Base-by-base conservation (phyloP, 2,797 vertebrate species). In the Ambastaia sidthimunki region DNA sequence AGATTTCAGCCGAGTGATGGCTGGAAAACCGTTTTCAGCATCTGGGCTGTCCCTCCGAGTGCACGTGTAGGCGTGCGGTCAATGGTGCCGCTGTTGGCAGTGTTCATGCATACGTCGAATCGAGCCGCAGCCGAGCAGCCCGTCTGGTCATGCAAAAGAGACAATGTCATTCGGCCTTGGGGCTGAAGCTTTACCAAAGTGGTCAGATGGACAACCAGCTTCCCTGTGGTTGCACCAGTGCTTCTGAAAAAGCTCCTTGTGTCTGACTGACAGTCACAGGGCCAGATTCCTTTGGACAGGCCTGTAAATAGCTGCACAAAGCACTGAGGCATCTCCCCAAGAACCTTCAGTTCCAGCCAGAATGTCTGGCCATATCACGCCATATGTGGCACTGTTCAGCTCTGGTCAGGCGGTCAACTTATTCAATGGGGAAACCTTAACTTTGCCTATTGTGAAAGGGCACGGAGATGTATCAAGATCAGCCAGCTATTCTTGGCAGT, bases 161-260 rank as follows among this genome's bases (percentile, higher is more conserved):
- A 92, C 91, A 90, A 90, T 93, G 92, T 93, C 93, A 91, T 88
- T 90, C 89, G 74, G 93, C 94, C 93, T 89, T 89, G 4, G 92
- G 94, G 92, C 91, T 91, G 91, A 87, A 89, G 86, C 84, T 83
- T 86, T 87, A 89, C 89, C 86, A 83, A 89, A 89, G 87, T 93
- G 93, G 92, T 94, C 93, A 94, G 92, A 93, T 93, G 92, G 93
- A 93, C 93, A 91, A 90, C 90, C 84, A 65, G 85, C 86, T 80
- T 91, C 92, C 91, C 89, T 90, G 90, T 93, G 92, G 91, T 93
- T 87, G 90, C 90, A 93, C 92, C 91, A 93, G 89, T 86, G 86
- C 91, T 88, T 74, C 89, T 91, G 81, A 82, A 88, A 84, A 82
- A 92, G 90, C 79, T 81, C 71, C 83, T 76, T 84, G 85, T 76